Conservation (phyloP, 2,888 invertebrate genomes). For the Eulithis prunata region DNA sequence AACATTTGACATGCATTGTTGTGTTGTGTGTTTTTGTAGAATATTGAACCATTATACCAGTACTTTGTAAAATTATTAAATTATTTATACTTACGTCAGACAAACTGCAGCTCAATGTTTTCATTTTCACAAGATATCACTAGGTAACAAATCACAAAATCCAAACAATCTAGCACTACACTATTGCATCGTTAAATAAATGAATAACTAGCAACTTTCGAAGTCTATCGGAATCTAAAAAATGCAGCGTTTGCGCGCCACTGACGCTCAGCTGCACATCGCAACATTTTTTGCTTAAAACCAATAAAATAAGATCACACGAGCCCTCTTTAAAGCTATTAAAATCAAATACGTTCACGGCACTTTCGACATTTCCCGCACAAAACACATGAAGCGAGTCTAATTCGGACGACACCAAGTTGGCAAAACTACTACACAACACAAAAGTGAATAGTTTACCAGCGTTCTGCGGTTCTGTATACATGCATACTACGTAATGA, state of each 20-base stretch:
- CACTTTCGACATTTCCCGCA: conserved; percentile 59
- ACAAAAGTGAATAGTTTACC: conserved; percentile 73
- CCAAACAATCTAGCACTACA: conserved; percentile 46
- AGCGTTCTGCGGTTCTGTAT: conserved; percentile 49
- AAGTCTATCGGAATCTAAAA: conserved; percentile 63
- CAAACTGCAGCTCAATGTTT: conserved; percentile 45
- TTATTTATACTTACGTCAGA: conserved; percentile 56
- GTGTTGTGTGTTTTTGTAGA: background rate
- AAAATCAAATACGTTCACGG: conserved; percentile 50
- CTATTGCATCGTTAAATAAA: conserved; percentile 50
- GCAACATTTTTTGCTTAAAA: conserved; percentile 56
- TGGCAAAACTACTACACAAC: conserved; percentile 69
- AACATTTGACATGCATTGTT: background rate
- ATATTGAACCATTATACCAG: background rate
- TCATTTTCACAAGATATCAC: conserved; percentile 55
- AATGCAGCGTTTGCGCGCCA: conserved; percentile 63
- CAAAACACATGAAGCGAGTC: conserved; percentile 59
- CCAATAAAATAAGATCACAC: conserved; percentile 42
- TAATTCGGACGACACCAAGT: conserved; percentile 69
- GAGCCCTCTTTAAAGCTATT: conserved; percentile 42
- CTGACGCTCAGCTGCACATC: conserved; percentile 45
- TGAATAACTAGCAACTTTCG: conserved; percentile 60
- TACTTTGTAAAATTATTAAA: background rate
- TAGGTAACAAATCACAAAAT: conserved; percentile 41
- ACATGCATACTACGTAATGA: conserved; percentile 59